A percentile compares a stretch with the other conserved stretches of the same genome.
phyloP scores from a whole-genome alignment of 2,888 invertebrate species.

The Rhaphigaster nebulosa region DNA sequence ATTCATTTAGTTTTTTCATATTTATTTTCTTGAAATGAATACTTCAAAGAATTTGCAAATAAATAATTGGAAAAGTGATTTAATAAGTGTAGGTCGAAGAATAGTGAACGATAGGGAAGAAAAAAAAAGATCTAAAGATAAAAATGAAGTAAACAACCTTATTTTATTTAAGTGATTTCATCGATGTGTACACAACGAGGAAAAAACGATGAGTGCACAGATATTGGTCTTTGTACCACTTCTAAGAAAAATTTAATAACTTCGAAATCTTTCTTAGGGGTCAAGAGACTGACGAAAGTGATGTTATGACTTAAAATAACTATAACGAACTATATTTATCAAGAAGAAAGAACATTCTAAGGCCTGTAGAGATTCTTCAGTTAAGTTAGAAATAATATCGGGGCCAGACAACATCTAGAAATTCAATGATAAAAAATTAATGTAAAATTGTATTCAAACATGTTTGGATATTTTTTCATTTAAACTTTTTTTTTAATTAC shows the following conservation, averaged over 20 bases:
- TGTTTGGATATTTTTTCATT: background rate
- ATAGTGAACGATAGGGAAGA: background rate
- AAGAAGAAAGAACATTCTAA: background rate
- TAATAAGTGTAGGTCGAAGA: background rate
- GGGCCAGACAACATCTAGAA: no score
- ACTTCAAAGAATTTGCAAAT: background rate
- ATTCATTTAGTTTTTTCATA: no score
- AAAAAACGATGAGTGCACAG: background rate
- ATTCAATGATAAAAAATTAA: background rate
- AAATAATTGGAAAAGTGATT: background rate
- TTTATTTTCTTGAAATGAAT: background rate
- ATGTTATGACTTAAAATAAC: background rate
- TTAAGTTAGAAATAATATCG: background rate
- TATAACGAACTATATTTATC: background rate
- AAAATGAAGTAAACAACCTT: background rate
- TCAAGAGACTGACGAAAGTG: background rate
- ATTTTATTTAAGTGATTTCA: background rate
- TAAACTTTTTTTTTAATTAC: no score
- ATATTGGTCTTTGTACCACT: background rate
- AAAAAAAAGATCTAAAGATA: background rate
- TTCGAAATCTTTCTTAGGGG: background rate
- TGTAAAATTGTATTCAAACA: background rate
- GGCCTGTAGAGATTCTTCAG: background rate
- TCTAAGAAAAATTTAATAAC: conserved; percentile 17
- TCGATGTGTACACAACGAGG: background rate